These are phyloP conservation scores for Tragelaphus buxtoni DNA, from an alignment of 2,113 vertebrate species.

Conservation along the genomic window DNA sequence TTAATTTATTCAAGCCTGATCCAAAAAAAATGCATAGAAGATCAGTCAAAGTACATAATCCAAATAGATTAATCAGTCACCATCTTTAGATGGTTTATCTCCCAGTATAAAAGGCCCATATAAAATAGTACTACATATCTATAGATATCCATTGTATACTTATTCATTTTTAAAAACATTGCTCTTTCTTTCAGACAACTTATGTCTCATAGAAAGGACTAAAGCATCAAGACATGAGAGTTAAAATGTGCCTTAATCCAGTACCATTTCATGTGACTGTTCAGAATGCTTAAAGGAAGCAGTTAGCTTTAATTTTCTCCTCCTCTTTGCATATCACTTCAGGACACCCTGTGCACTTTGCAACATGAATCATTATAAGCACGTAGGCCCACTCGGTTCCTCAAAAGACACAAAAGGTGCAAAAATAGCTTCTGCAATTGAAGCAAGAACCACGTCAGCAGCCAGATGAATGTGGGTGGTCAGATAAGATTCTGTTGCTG, in stretches of 20 bases:
- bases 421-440: slow-evolving; percentile 90
- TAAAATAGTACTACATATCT: not conserved
- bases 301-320: slow-evolving; percentile 35
- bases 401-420: slow-evolving; percentile 94
- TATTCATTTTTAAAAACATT: not conserved
- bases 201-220: not conserved
- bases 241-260: not conserved
- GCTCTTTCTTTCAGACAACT: not conserved
- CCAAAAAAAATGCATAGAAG: not conserved
- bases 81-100: not conserved
- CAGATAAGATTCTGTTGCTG: slow-evolving; percentile 81
- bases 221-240: not conserved
- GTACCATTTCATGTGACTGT: not conserved
- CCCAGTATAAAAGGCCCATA: not conserved
- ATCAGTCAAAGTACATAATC: not conserved
- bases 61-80: not conserved
- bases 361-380: slow-evolving; percentile 89
- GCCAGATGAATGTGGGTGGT: slow-evolving; percentile 91
- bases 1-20: slow-evolving; percentile 31
- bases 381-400: slow-evolving; percentile 89
- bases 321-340: slow-evolving; percentile 10
- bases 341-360: slow-evolving; percentile 78
- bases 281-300: slow-evolving; percentile 32
- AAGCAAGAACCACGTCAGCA: slow-evolving; percentile 88
- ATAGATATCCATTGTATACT: not conserved